phyloP scores from a whole-genome alignment of 2,888 invertebrate species.

The Abscondita cerata region DNA sequence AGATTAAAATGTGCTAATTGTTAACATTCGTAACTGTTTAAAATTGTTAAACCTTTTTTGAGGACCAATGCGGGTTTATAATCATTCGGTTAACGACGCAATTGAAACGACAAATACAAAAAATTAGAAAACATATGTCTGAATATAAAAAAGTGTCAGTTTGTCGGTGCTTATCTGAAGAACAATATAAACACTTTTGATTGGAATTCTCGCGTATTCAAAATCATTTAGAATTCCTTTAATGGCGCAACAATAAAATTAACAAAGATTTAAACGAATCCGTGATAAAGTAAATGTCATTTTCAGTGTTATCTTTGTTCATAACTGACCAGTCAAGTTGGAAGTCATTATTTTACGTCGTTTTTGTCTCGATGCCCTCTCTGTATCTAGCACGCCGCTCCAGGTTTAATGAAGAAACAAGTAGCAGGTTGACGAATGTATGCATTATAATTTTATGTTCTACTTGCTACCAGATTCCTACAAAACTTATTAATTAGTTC shows the following conservation, averaged over 20 bases:
- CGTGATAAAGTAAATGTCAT: conserved; percentile 32
- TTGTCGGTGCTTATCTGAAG: too few relatives aligned
- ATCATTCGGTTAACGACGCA: too few relatives aligned
- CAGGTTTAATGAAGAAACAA: conserved; percentile 49
- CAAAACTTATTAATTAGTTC: conserved; percentile 46
- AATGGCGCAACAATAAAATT: conserved; percentile 22
- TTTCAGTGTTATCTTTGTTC: conserved; percentile 35
- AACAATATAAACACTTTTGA: too few relatives aligned
- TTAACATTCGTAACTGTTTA: too few relatives aligned
- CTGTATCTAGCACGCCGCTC: conserved; percentile 46
- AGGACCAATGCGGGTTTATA: too few relatives aligned
- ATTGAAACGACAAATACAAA: too few relatives aligned
- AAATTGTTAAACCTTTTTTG: too few relatives aligned
- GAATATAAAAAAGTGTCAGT: too few relatives aligned
- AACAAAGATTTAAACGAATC: conserved; percentile 33
- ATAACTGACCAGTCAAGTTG: conserved; percentile 37
- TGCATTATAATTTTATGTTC: conserved; percentile 47
- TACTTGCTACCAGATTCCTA: conserved; percentile 43
- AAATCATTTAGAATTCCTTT: conserved; percentile 3
- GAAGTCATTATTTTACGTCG: conserved; percentile 46
- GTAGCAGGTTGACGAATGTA: conserved; percentile 47
- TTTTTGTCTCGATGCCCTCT: conserved; percentile 45
- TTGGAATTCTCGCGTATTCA: too few relatives aligned
- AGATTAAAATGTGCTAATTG: too few relatives aligned
- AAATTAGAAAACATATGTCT: not conserved